Evolutionary conservation across 1,140 invertebrate species (phyloP).

Genomic region (Trinorchestia longiramus): DNA sequence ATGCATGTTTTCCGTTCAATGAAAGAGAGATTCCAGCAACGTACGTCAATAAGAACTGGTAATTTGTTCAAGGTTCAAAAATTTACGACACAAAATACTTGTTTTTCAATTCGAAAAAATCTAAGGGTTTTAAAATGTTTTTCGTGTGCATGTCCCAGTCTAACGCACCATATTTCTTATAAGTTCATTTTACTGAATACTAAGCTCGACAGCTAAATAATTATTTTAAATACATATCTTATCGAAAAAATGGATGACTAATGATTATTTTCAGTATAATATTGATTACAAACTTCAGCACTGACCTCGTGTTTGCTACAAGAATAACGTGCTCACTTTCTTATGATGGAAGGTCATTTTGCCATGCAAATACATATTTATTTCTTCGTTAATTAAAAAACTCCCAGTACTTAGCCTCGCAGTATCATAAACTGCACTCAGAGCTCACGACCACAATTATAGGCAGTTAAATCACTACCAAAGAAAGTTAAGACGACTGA

Average conservation of each 20-base stretch:
- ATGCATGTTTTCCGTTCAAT: neutral
- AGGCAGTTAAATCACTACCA: neutral
- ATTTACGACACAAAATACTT: too few relatives aligned
- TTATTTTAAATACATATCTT: neutral
- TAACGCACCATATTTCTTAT: too few relatives aligned
- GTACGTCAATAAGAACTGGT: neutral
- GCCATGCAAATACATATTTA: neutral
- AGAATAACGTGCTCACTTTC: neutral
- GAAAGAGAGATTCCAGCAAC: neutral
- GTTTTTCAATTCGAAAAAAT: too few relatives aligned
- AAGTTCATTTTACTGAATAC: too few relatives aligned
- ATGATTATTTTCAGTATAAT: neutral
- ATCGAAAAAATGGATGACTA: neutral
- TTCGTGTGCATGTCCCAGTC: too few relatives aligned
- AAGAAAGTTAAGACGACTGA: neutral
- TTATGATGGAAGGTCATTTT: neutral
- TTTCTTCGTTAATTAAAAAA: neutral
- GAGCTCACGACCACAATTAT: neutral
- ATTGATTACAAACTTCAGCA: neutral
- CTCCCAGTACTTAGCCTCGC: neutral
- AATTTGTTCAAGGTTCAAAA: neutral
- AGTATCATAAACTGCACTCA: neutral
- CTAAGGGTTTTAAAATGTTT: too few relatives aligned
- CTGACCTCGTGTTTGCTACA: neutral
- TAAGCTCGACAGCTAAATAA: too few relatives aligned